phyloP scores from a whole-genome alignment of 2,888 invertebrate genomes.

The Allolobophora icterica region DNA sequence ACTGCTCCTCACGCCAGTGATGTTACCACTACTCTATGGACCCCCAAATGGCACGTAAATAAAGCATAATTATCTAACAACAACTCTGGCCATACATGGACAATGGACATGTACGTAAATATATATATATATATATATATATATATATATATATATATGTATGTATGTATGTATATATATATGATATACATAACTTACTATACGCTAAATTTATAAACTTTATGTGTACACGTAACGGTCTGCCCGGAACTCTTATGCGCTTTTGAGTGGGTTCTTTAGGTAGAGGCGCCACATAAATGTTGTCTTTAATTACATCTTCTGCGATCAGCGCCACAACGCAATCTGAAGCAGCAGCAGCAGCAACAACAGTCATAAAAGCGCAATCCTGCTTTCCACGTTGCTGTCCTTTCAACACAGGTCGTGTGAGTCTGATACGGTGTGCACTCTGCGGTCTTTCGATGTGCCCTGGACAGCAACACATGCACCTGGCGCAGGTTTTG shows the following conservation, averaged over 20 bases:
- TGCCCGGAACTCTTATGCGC: not conserved
- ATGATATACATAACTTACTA: too few relatives aligned
- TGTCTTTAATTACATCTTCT: not conserved
- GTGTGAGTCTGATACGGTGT: not conserved
- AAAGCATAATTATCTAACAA: too few relatives aligned
- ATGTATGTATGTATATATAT: too few relatives aligned
- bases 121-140: not conserved
- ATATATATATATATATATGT: not conserved
- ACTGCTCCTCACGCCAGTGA: too few relatives aligned
- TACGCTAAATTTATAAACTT: too few relatives aligned
- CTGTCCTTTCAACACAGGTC: not conserved
- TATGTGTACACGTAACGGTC: not conserved
- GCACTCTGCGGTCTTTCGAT: not conserved
- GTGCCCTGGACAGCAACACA: not conserved
- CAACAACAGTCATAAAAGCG: not conserved
- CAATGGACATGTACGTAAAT: not conserved
- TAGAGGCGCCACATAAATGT: slow-evolving; percentile 8
- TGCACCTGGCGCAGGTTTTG: not conserved
- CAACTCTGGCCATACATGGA: not conserved
- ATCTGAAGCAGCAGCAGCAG: not conserved
- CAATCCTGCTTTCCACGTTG: too few relatives aligned
- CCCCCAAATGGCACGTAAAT: too few relatives aligned
- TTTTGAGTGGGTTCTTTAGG: not conserved
- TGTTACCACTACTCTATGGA: too few relatives aligned
- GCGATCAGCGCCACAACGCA: not conserved